A percentile compares a stretch with the other conserved stretches of the same genome.
phyloP scores from a whole-genome alignment of 2,888 invertebrate species.

The Halocaridina rubra region DNA sequence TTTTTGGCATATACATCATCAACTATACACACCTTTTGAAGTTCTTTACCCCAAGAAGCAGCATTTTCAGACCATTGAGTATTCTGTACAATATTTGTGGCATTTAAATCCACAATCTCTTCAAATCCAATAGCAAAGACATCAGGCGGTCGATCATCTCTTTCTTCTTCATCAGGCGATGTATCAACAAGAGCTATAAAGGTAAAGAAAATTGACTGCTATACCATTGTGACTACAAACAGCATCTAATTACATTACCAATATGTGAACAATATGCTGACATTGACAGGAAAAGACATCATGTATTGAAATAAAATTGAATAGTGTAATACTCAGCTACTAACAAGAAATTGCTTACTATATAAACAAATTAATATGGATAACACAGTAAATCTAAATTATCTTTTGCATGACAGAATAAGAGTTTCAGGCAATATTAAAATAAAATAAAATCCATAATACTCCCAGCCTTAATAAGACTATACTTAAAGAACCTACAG shows the following conservation, averaged over 20 bases:
- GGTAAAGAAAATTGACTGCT: conserved; percentile 52
- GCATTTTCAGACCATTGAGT: conserved; percentile 85
- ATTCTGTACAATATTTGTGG: conserved; percentile 86
- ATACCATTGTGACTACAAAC: too few relatives aligned
- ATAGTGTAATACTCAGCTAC: too few relatives aligned
- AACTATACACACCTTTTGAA: conserved; percentile 77
- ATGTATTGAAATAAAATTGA: too few relatives aligned
- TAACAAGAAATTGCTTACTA: too few relatives aligned
- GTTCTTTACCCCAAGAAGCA: conserved; percentile 93
- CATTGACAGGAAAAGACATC: not conserved
- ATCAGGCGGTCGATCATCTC: conserved; percentile 77
- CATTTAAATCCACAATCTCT: conserved; percentile 98
- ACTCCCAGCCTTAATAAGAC: not conserved
- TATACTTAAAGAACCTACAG: conserved; percentile 68
- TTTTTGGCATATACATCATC: not conserved
- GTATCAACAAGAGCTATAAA: conserved; percentile 65
- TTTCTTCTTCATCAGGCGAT: conserved; percentile 63
- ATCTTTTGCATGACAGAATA: too few relatives aligned
- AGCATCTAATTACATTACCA: too few relatives aligned
- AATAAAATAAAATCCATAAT: too few relatives aligned
- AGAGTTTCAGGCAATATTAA: too few relatives aligned
- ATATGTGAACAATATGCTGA: too few relatives aligned
- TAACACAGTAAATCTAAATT: too few relatives aligned
- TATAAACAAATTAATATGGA: too few relatives aligned
- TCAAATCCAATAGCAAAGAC: conserved; percentile 98